Evolutionary conservation across 2,797 vertebrate species (phyloP), one percentile per base, ranked within the genome.

Genomic region (Enteromius viviparus): DNA sequence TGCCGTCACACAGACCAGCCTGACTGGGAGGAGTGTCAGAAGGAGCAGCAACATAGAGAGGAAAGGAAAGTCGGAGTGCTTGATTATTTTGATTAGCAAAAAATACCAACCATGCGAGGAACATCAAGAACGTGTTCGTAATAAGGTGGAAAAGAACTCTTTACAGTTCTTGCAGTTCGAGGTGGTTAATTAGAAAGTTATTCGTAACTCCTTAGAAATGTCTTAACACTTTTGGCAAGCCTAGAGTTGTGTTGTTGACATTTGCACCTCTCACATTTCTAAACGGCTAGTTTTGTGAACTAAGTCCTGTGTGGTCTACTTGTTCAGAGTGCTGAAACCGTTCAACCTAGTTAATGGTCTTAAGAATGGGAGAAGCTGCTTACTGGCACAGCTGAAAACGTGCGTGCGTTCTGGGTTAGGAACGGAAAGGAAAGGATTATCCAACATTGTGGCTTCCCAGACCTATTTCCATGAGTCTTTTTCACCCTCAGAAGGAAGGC

Each of bases 1-100:
- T 80, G 84, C 85, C 78, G 85, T 77, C 89, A 91, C 83, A 70
- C 26, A 86, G 90, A 90, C 92, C 92, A 93, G 91, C 89, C 86
- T 88, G 87, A 84, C 84, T 84, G 72, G 47, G 76, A 78, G 86
- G 86, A 86, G 88, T 88, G 87, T 86, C 74, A 53, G 62, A 76
- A 76, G 72, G 70, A 79, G 85, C 85, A 86, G 89, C 40, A 65
- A 42, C 37, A 1, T n/a, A 69, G 8, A n/a, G 49, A 53, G 26
- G 1, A 4, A 64, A 55, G 14, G 21, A 40, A 69, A 72, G 19
- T n/a, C 68, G 45, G 58, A 37, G 58, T 11, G 11, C 17, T 32
- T 58, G 17, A 47, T 65, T 14, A 40, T 40, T 40, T 40, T 40
- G 40, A 40, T 40, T 40, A 8, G 37, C 37, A 8, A 40, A 40